Conservation (phyloP, 64 coral and sea anemone genomes). For the Montipora capricornis region DNA sequence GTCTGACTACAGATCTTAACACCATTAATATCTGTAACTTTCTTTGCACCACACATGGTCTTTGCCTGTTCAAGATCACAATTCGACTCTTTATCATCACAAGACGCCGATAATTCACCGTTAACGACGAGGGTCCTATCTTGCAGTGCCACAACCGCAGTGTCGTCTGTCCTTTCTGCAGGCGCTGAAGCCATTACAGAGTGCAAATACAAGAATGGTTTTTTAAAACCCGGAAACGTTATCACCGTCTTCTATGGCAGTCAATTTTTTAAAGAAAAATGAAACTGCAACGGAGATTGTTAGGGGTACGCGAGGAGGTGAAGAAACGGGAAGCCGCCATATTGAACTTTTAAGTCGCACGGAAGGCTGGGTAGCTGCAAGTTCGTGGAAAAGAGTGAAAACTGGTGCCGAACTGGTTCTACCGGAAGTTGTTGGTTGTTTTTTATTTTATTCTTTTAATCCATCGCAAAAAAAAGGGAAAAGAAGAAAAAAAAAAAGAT, state of each 20-base stretch:
- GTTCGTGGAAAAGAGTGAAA: too few species aligned
- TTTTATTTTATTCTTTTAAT: too few species aligned
- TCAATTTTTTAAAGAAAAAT: slow-evolving; percentile 1
- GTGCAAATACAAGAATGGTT: neutral
- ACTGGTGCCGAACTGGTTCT: too few species aligned
- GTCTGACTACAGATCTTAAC: slow-evolving; percentile 29
- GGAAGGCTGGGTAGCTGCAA: neutral
- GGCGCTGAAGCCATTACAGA: slow-evolving; percentile 7
- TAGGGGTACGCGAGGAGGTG: neutral
- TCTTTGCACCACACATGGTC: slow-evolving; percentile 29
- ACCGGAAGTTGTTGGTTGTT: too few species aligned
- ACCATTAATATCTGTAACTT: slow-evolving; percentile 75
- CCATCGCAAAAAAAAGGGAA: too few species aligned
- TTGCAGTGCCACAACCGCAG: neutral
- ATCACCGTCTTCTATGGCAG: neutral
- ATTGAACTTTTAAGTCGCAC: slow-evolving; percentile 3
- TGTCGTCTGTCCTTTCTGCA: slow-evolving; percentile 9
- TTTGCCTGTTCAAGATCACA: neutral
- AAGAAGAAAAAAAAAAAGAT: too few species aligned
- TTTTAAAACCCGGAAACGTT: neutral
- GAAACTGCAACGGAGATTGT: neutral
- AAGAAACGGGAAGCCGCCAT: slow-evolving; percentile 32
- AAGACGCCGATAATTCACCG: neutral
- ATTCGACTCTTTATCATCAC: neutral
- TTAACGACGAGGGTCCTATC: neutral